Base-by-base conservation (phyloP, 2,113 vertebrate species). In the Hipposideros armiger region DNA sequence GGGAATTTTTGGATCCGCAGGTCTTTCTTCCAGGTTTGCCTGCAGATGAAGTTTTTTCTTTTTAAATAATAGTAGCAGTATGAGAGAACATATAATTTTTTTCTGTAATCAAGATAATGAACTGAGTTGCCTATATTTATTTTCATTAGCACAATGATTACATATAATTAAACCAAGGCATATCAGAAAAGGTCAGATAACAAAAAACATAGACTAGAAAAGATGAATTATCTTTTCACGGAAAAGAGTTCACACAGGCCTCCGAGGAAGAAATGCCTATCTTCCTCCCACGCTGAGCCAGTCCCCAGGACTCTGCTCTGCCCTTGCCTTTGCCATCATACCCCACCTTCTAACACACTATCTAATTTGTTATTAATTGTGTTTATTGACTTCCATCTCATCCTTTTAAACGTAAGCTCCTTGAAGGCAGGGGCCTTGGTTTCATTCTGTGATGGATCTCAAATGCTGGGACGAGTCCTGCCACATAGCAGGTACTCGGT, bases 31-130 rank as follows among this genome's bases (percentile, higher is more conserved):
- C 83, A 91, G 93, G 47, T 90, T 93, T 83, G 22, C 89, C 47
- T 91, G 4, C 24, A 56, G 36, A 50, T 91, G 58, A 96, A 93
- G 17, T n/a, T 45, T 60, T 32, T 74, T 74, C 81, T 60, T 90
- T 77, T 85, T 67, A 52, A 90, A 90, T 66, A 92, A 84, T 77
- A 26, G 62, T 60, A 82, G 66, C 60, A 87, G 11, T 84, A 42
- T 54, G 76, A 94, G 67, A 90, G 80, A 96, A 84, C 73, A 69
- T 82, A 56, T 28, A 76, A 72, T 97, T 93, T 96, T 96, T 87
- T 92, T 80, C 76, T 67, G 52, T 95, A 95, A 96, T 98, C 96
- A 98, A 94, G 89, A 84, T 95, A 94, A 97, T 92, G 93, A 97
- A 95, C 60, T 64, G 36, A 94, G 90, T 83, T 97, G 87, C 73